phyloP scores from a whole-genome alignment of 2,888 invertebrate species.

The Phortica okadai region DNA sequence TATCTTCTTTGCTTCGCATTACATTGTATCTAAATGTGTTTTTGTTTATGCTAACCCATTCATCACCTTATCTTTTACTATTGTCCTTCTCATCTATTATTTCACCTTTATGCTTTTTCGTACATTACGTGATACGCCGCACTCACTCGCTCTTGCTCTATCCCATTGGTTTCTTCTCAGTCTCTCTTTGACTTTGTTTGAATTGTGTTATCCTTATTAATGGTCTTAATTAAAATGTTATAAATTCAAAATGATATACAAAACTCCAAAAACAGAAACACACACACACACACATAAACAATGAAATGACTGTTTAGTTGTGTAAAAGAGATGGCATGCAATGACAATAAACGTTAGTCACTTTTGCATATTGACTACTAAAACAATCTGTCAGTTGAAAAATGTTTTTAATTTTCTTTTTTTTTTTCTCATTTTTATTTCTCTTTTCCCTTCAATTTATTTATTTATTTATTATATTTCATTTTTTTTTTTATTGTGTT shows the following conservation, averaged over 20 bases:
- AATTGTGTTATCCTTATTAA: constrained; percentile 56
- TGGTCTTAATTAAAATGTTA: constrained; percentile 67
- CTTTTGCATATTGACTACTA: no score
- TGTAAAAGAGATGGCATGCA: neutral
- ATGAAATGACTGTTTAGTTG: neutral
- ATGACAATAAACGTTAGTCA: no score
- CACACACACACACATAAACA: neutral
- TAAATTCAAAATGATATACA: constrained; percentile 61
- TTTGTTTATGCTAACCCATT: no score
- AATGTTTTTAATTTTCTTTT: neutral
- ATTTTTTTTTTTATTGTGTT: neutral
- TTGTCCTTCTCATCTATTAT: no score
- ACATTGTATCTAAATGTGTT: no score
- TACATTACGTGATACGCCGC: no score
- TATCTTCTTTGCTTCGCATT: no score
- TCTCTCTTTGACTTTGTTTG: constrained; percentile 37
- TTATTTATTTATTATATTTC: constrained; percentile 1
- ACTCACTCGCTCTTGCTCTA: no score
- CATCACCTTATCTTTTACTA: no score
- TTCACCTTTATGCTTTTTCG: no score
- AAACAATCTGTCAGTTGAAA: neutral
- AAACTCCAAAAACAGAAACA: neutral
- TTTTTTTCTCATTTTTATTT: neutral
- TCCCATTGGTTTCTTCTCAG: neutral
- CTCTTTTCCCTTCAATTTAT: neutral